phyloP scores from a whole-genome alignment of 1,140 invertebrate genomes.

The Phthorimaea operculella region DNA sequence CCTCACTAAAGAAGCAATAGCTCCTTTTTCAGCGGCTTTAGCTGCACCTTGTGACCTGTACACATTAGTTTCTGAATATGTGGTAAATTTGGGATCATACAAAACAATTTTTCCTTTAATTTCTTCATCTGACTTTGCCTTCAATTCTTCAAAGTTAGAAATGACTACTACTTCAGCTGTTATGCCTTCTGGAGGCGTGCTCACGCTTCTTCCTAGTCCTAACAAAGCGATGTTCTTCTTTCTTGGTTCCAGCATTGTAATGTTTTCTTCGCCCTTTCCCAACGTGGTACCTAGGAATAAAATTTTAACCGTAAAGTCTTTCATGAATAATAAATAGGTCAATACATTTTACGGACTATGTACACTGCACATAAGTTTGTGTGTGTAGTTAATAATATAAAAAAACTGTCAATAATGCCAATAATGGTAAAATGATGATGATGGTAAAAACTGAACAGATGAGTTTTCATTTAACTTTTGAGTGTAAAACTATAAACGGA shows the following conservation, averaged over 20 bases:
- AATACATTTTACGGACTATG: too few relatives aligned
- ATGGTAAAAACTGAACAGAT: too few relatives aligned
- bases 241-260: conserved; percentile 71
- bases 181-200: conserved; percentile 75
- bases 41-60: conserved; percentile 64
- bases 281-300: conserved; percentile 50
- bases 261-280: conserved; percentile 73
- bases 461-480: too few relatives aligned
- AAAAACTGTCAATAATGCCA: too few relatives aligned
- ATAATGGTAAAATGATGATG: too few relatives aligned
- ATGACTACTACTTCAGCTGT: conserved; percentile 77
- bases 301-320: not conserved
- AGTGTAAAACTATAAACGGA: too few relatives aligned
- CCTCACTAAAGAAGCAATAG: conserved; percentile 78
- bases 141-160: conserved; percentile 73
- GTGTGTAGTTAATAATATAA: too few relatives aligned
- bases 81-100: conserved; percentile 74
- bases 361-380: too few relatives aligned
- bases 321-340: too few relatives aligned
- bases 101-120: conserved; percentile 79
- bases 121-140: conserved; percentile 61
- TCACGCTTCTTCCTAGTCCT: conserved; percentile 74
- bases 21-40: conserved; percentile 76
- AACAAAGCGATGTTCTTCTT: conserved; percentile 70
- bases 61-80: conserved; percentile 71